A percentile compares a stretch with the other conserved stretches of the same genome.
Conservation (phyloP, 2,797 vertebrate species). For the Tamandua tetradactyla region DNA sequence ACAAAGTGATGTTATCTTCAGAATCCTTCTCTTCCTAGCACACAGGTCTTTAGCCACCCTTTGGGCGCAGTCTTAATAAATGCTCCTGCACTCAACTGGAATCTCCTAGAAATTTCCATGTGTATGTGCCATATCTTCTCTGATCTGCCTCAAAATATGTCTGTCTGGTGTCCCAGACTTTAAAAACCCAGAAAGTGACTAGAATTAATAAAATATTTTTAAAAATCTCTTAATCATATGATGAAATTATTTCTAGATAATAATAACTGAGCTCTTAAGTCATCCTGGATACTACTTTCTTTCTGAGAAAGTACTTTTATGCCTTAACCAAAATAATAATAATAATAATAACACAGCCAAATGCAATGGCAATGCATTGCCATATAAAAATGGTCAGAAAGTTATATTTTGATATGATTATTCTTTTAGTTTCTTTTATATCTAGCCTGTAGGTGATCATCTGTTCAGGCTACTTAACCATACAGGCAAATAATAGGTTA, state of each 20-base stretch:
- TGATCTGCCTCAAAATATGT: neutral
- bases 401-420: neutral
- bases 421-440: neutral
- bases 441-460: neutral
- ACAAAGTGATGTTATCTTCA: constrained; percentile 36
- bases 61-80: neutral
- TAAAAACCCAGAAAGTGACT: neutral
- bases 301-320: constrained; percentile 37
- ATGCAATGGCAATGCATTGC: neutral
- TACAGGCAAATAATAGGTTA: neutral
- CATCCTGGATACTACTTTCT: constrained; percentile 23
- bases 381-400: neutral
- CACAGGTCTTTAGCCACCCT: neutral
- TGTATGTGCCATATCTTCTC: neutral
- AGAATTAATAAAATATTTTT: neutral
- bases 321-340: neutral
- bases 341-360: neutral
- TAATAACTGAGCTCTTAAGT: constrained; percentile 22
- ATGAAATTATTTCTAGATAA: neutral
- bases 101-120: neutral
- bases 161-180: neutral
- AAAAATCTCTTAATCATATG: neutral
- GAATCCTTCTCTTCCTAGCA: neutral
- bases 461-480: neutral
- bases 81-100: neutral